A percentile compares a stretch with the other conserved stretches of the same genome.
Evolutionary conservation across 2,797 vertebrate genomes (phyloP).

Genomic region (Rhinophrynus dorsalis): DNA sequence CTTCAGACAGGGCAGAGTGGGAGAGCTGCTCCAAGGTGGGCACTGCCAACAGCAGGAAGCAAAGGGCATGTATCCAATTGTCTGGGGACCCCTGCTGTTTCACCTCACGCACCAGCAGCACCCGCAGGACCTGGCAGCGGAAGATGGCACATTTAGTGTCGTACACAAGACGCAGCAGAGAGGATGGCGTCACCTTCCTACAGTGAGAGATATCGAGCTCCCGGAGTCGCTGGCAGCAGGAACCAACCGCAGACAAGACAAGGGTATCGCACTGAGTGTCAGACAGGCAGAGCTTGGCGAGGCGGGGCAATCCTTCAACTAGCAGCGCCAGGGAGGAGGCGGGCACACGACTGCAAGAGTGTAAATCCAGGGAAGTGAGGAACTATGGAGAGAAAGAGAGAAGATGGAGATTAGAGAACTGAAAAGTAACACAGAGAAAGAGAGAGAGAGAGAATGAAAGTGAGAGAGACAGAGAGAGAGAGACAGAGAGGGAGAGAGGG

Average conservation of each 20-base stretch:
- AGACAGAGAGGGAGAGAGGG: too few species aligned
- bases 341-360: slow-evolving; percentile 60
- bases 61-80: slow-evolving; percentile 47
- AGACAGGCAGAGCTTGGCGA: slow-evolving; percentile 71
- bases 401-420: fast-evolving
- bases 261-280: slow-evolving; percentile 67
- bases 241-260: slow-evolving; percentile 65
- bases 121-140: slow-evolving; percentile 51
- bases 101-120: slow-evolving; percentile 70
- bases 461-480: neutral
- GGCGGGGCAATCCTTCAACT: slow-evolving; percentile 59
- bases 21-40: slow-evolving; percentile 67
- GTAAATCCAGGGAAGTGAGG: slow-evolving; percentile 63
- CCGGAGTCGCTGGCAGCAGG: slow-evolving; percentile 64
- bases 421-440: fast-evolving
- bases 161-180: slow-evolving; percentile 68
- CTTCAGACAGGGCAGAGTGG: slow-evolving; percentile 56
- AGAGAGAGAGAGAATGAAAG: neutral
- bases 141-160: slow-evolving; percentile 15
- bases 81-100: slow-evolving; percentile 48
- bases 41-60: slow-evolving; percentile 76
- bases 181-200: slow-evolving; percentile 62
- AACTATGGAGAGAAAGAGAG: slow-evolving; percentile 42
- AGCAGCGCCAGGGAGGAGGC: slow-evolving; percentile 65
- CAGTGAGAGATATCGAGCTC: slow-evolving; percentile 78